A percentile compares a stretch with the other conserved stretches of the same genome.
Evolutionary conservation across 2,113 vertebrate genomes (phyloP).

Genomic region (Phocoena phocoena): DNA sequence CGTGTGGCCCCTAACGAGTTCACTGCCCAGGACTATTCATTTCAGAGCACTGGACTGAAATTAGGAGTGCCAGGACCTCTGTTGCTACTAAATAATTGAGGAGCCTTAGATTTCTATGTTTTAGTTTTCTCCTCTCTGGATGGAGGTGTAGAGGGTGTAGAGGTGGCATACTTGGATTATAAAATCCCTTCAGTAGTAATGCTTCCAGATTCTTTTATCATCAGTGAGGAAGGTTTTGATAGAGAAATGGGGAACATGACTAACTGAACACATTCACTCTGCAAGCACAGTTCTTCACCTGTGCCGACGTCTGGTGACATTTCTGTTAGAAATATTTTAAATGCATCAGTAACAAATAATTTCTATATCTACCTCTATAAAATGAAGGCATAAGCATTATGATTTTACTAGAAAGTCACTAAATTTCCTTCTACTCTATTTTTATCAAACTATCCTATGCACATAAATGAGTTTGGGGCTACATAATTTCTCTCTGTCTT

Average conservation of each 20-base stretch:
- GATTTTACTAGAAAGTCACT: neutral
- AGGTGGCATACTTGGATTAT: neutral
- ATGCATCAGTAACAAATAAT: neutral
- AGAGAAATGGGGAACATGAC: neutral
- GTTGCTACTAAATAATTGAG: neutral
- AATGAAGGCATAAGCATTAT: slow-evolving; percentile 7
- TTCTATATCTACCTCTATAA: neutral
- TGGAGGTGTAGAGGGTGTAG: fast-evolving
- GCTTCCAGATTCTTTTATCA: neutral
- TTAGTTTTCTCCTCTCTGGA: neutral
- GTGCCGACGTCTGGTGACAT: neutral
- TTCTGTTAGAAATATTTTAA: slow-evolving; percentile 25
- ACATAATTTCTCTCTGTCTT: neutral
- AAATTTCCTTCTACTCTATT: neutral
- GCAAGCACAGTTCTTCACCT: neutral
- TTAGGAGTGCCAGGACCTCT: neutral
- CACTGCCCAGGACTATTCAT: neutral
- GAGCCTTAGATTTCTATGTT: neutral
- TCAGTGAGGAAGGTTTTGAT: neutral
- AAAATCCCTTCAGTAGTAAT: neutral
- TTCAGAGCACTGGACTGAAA: neutral
- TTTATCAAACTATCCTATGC: neutral
- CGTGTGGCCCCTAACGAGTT: neutral
- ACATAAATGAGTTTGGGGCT: neutral
- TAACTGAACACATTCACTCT: neutral